Evolutionary conservation across 2,888 invertebrate species (phyloP).

Genomic region (Drosophila bunnanda): DNA sequence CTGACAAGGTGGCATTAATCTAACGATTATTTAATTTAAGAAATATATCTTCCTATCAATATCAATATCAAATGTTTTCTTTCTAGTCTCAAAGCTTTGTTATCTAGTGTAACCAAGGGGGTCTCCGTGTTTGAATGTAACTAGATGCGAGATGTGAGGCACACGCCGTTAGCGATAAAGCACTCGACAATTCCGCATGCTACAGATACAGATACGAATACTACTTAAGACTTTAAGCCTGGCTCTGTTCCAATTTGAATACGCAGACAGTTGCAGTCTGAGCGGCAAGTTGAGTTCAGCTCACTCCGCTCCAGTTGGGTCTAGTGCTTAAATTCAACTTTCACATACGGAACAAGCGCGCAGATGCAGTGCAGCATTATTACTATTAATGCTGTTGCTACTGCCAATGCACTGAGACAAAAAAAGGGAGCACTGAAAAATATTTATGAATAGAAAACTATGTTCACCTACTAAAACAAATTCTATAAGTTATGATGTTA

Average conservation of each 20-base stretch:
- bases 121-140: slow-evolving; percentile 44
- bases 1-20: no score
- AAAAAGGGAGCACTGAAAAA: background rate
- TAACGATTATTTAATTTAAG: background rate
- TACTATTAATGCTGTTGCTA: slow-evolving; percentile 50
- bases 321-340: slow-evolving; percentile 67
- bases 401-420: slow-evolving; percentile 7
- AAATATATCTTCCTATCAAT: no score
- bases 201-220: slow-evolving; percentile 30
- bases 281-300: slow-evolving; percentile 32
- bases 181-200: slow-evolving; percentile 51
- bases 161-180: slow-evolving; percentile 44
- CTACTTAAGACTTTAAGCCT: slow-evolving; percentile 9
- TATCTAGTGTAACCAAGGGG: slow-evolving; percentile 14
- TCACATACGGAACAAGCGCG: slow-evolving; percentile 61
- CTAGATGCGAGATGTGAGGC: slow-evolving; percentile 48
- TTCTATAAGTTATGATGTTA: no score
- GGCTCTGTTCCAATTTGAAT: slow-evolving; percentile 54
- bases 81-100: no score
- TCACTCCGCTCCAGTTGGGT: slow-evolving; percentile 36
- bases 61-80: no score
- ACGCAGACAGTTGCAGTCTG: slow-evolving; percentile 28
- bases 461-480: no score
- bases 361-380: slow-evolving; percentile 69
- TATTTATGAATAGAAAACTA: background rate